Conservation (phyloP, 2,888 invertebrate genomes). For the Rotaria sp. region DNA sequence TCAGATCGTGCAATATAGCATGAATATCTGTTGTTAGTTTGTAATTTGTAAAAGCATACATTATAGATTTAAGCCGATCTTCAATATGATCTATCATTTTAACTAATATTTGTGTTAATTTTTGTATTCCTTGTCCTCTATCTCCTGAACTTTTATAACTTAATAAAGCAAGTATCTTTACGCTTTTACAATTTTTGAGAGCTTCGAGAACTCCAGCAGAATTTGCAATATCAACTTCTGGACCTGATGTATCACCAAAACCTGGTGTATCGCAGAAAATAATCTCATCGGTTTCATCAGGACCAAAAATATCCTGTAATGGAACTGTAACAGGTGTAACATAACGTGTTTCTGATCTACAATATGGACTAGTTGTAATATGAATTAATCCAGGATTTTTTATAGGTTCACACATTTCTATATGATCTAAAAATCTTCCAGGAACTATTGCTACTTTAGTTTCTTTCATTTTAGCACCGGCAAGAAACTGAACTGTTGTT, state of each 20-base stretch:
- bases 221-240: background rate
- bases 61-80: background rate
- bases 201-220: background rate
- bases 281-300: background rate
- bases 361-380: background rate
- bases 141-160: conserved; percentile 11
- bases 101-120: background rate
- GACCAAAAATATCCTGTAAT: background rate
- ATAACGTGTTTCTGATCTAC: background rate
- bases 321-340: background rate
- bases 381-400: background rate
- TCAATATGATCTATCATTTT: background rate
- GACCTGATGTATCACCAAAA: background rate
- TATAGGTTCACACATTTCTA: background rate
- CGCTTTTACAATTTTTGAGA: background rate
- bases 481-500: background rate
- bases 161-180: background rate
- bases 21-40: background rate
- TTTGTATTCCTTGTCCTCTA: background rate
- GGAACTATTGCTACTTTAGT: background rate
- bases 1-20: background rate
- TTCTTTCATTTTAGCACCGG: background rate
- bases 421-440: background rate
- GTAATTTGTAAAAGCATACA: background rate
- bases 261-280: background rate